phyloP scores from a whole-genome alignment of 2,797 vertebrate genomes.

The Hydrophis major region DNA sequence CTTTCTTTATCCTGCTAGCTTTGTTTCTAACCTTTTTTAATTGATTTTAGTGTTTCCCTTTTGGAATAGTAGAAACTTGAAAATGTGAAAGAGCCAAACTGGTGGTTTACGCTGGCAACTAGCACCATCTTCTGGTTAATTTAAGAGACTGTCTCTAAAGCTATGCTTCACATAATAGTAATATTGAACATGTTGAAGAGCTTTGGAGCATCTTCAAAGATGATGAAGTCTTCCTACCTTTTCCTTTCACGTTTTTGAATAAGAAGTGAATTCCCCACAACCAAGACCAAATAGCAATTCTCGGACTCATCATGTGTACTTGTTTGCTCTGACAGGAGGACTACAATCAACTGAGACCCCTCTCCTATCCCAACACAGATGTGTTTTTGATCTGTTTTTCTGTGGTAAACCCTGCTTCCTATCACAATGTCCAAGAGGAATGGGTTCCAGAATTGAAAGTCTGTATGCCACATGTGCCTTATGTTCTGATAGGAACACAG shows the following conservation, averaged over 20 bases:
- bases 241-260: background rate
- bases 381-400: slow-evolving; percentile 90
- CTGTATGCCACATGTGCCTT: slow-evolving; percentile 85
- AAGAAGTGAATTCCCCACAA: background rate
- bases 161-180: background rate
- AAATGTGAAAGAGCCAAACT: background rate
- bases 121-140: slow-evolving; percentile 68
- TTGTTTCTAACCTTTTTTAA: slow-evolving; percentile 20
- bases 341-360: slow-evolving; percentile 84
- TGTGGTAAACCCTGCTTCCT: slow-evolving; percentile 85
- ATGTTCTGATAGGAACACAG: slow-evolving; percentile 87
- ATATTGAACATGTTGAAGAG: background rate
- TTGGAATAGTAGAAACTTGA: slow-evolving; percentile 25
- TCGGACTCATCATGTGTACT: background rate
- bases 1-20: fast-evolving
- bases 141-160: background rate
- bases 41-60: slow-evolving; percentile 21
- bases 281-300: background rate
- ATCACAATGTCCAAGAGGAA: slow-evolving; percentile 85
- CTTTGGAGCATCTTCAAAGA: background rate
- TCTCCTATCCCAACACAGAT: slow-evolving; percentile 86
- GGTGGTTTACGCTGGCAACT: slow-evolving; percentile 18
- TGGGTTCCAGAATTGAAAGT: slow-evolving; percentile 85
- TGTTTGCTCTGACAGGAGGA: slow-evolving; percentile 77
- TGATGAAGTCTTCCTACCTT: background rate